Base-by-base conservation (phyloP, 1,140 invertebrate genomes). In the Araneus ventricosus region DNA sequence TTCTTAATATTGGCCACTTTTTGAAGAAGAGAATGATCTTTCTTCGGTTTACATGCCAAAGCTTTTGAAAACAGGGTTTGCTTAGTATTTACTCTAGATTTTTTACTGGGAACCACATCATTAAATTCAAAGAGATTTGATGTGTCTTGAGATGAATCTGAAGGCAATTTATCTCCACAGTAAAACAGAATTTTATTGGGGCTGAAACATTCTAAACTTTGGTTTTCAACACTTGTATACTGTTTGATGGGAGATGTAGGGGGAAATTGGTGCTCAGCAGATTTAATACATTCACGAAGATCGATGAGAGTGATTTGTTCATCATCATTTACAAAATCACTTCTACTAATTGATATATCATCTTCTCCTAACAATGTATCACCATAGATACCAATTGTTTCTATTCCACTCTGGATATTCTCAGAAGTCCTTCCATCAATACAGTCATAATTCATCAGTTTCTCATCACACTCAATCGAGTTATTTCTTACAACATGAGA, bases 11-110 rank as follows among this genome's bases (percentile, higher is more conserved):
- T 24, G 22, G 41, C 27, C 41, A 75, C 39, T 75, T 75, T 88
- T 27, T 75, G 39, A 70, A 45, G 14, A 75, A 88, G 87, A 37
- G 3, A 24, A 27, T n/a, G 0, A 75, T 88, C 30, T 30, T 59
- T 88, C n/a, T 88, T 88, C 2, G 87, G 39, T 70, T 88, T 88
- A 22, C 63, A 70, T n/a, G 37, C 39, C 8, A 88, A 34, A 34
- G 87, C 37, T 45, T 75, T 88, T 45, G 87, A 39, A 88, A 88
- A 88, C 7, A 88, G 4, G 7, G 34, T 88, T 45, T 70, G 87
- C n/a, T 67, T 70, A 59, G 22, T 75, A 84, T 82, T 82, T 37
- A 82, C 79, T 82, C 14, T 37, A 4, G 79, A n/a, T 24, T 27
- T 37, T 37, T 82, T 82, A 37, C 4, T 37, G 3, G 27, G n/a